Evolutionary conservation across 1,140 invertebrate species (phyloP), one percentile per base, ranked within the genome.

Genomic region (Bathynomus jamesi): DNA sequence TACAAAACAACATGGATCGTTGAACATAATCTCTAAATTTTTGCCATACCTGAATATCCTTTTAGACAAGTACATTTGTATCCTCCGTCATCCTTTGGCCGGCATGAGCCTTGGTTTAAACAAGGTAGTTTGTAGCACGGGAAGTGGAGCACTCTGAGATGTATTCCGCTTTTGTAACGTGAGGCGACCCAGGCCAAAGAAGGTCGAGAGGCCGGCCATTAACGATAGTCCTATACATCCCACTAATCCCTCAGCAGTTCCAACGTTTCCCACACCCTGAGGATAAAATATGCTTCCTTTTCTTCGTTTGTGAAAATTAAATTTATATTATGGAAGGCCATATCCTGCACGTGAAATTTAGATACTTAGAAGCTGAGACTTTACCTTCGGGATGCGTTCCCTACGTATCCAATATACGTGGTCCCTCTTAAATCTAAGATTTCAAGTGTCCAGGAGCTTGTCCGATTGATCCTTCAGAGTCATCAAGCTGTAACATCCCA

Each of bases 211-310:
- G 93, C 85, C 78, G 85, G 84, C 80, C 87, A 85, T 66, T 88
- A 85, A 77, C 91, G 90, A 80, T 93, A 30, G 94, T 82, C 87
- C 86, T 60, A 96, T 88, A 82, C 93, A 96, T 0, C 94, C 94
- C 61, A 91, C 86, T 71, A 96, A 87, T 0, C 93, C 92, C 30
- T 87, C 85, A 61, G 85, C 86, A 3, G 91, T 91, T 28, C 93
- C 93, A 66, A 94, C 89, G 78, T 93, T 93, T 94, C 90, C 82
- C 88, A 92, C 10, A 95, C 87, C 79, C 92, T 94, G 84, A 8
- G 82, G 80, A 21, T 53, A n/a, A n/a, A n/a, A n/a, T n/a, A n/a
- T n/a, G n/a, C n/a, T n/a, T n/a, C n/a, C n/a, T n/a, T n/a, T n/a
- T n/a, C n/a, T n/a, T n/a, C n/a, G n/a, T n/a, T n/a, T n/a, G n/a